Conservation (phyloP, 2,888 invertebrate genomes). For the Anaspis maculata region DNA sequence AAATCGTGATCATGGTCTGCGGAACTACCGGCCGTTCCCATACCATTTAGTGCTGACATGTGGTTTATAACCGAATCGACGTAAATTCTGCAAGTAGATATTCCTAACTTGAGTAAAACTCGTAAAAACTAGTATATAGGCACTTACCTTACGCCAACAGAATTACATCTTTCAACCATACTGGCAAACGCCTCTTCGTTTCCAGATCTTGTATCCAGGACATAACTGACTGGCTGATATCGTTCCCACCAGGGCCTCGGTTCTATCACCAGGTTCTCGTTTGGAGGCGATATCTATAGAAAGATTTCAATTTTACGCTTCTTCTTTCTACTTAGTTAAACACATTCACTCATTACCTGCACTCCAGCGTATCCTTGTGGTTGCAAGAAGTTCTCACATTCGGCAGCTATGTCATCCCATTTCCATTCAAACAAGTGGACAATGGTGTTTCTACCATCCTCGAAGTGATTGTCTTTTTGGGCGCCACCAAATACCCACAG, state of each 20-base stretch:
- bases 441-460: conserved; percentile 46
- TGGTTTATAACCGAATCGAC: conserved; percentile 81
- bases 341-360: conserved; percentile 50
- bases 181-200: conserved; percentile 58
- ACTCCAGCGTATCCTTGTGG: conserved; percentile 65
- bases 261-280: conserved; percentile 56
- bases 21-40: conserved; percentile 50
- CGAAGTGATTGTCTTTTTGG: conserved; percentile 43
- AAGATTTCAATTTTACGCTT: too few relatives aligned
- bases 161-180: conserved; percentile 74
- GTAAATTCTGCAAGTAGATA: too few relatives aligned
- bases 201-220: conserved; percentile 64
- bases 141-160: conserved; percentile 57
- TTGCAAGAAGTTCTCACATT: conserved; percentile 69
- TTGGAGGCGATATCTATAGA: conserved; percentile 70
- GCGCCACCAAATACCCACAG: too few relatives aligned
- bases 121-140: background rate
- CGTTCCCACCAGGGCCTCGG: conserved; percentile 79
- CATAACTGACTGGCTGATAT: conserved; percentile 80
- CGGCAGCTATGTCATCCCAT: conserved; percentile 71
- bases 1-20: conserved; percentile 40
- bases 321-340: background rate
- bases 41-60: conserved; percentile 53
- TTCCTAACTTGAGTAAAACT: conserved; percentile 39
- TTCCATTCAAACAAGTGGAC: too few relatives aligned